A percentile compares a stretch with the other conserved stretches of the same genome.
Conservation (phyloP, 2,113 vertebrate species). For the Campylorhamphus procurvoides region DNA sequence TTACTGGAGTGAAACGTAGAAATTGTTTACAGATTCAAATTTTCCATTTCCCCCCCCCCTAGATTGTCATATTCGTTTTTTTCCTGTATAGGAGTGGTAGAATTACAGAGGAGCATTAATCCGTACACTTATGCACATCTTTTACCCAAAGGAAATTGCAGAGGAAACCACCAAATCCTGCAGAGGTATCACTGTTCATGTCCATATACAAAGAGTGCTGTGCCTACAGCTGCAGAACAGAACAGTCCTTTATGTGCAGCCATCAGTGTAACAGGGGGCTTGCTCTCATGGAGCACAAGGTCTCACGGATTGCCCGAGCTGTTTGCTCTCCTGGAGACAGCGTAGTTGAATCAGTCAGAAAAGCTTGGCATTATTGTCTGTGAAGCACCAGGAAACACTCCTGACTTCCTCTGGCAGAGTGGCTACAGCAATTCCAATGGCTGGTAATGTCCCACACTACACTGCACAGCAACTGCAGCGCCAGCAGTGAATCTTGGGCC, state of each 20-base stretch:
- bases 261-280: not conserved
- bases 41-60: not conserved
- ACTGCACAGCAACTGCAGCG: not conserved
- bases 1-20: not conserved
- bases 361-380: not conserved
- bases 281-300: not conserved
- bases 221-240: not conserved
- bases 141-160: not conserved
- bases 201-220: rapidly evolving
- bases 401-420: not conserved
- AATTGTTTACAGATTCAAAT: not conserved
- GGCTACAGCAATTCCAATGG: not conserved
- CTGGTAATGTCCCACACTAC: not conserved
- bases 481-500: not conserved
- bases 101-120: not conserved
- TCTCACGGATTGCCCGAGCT: not conserved
- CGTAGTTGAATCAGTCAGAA: not conserved
- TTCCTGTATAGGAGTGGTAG: not conserved
- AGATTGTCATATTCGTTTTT: not conserved
- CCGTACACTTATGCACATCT: not conserved
- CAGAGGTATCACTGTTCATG: not conserved
- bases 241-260: not conserved
- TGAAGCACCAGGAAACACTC: not conserved
- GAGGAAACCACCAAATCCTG: not conserved
- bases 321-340: not conserved